Base-by-base conservation (phyloP, 1,140 invertebrate species). In the Octopus bimaculoides region DNA sequence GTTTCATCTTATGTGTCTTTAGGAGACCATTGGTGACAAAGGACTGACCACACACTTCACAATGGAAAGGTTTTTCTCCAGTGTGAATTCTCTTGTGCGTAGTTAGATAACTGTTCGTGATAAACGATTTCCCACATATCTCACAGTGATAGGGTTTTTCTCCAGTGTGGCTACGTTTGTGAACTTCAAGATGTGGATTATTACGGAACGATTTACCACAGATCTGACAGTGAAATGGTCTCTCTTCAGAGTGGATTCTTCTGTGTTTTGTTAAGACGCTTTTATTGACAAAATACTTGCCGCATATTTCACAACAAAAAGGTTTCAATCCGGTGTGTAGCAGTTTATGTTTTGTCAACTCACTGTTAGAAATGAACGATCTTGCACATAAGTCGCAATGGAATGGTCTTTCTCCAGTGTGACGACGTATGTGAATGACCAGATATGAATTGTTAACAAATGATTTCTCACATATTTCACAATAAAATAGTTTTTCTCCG, bases 261-360 rank as follows among this genome's bases (percentile, higher is more conserved):
- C 82, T 83, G 79, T 91, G 90, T 26, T 81, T 82, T 56, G 82
- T 82, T 66, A 88, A 82, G 69, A 85, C 83, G 52, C 82, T 82
- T 75, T 84, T 85, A 52, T 83, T 80, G 52, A 74, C 73, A 69
- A 99, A 99, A 83, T 96, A 93, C 91, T 99, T 99, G 85, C 97
- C 93, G 92, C 98, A 99, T 92, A 98, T 98, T 88, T 93, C 93
- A 91, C 98, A 99, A 91, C 98, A 95, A 90, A 97, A 99, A 12
- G 97, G 97, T 90, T 98, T 99, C 91, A 98, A 97, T 14, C 98
- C 98, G 78, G 95, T 98, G 92, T 99, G 91, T 61, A 86, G 82
- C 53, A 86, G 54, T 82, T 84, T 85, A 78, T 91, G 90, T 52
- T 81, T 82, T 53, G 83, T 82, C 54, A 89, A 80, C 55, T 83